These are phyloP conservation scores for Urosaurus nigricauda DNA, from an alignment of 2,797 vertebrate genomes.

Conservation along the genomic window DNA sequence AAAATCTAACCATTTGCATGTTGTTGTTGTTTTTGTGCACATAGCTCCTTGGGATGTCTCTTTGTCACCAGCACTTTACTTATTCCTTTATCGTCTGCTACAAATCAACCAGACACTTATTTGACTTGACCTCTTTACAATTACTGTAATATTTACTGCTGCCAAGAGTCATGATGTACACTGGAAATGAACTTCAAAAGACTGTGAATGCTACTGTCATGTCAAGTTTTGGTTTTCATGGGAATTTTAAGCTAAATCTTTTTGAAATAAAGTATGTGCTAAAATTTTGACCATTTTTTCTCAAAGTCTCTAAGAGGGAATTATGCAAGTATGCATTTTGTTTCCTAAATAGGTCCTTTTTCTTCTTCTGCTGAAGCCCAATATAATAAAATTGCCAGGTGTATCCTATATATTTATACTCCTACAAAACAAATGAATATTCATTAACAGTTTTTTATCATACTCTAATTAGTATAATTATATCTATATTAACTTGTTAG, in stretches of 20 bases:
- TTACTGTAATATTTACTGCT: constrained; percentile 17
- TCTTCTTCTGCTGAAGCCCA: constrained; percentile 2
- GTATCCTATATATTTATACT: constrained; percentile 45
- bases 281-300: background rate
- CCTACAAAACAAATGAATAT: constrained; percentile 44
- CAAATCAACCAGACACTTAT: constrained; percentile 3
- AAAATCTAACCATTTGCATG: background rate
- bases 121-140: background rate
- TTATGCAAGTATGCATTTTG: constrained; percentile 29
- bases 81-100: background rate
- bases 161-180: constrained; percentile 7
- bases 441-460: constrained; percentile 20
- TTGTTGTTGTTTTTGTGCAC: background rate
- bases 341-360: constrained; percentile 48
- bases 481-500: constrained; percentile 38
- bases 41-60: background rate
- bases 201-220: background rate
- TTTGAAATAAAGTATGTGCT: constrained; percentile 24
- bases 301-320: constrained; percentile 39
- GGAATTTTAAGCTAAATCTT: background rate
- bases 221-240: background rate
- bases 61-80: background rate
- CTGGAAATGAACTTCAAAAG: constrained; percentile 11
- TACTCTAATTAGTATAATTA: constrained; percentile 17
- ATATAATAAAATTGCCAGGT: constrained; percentile 23